Evolutionary conservation across 2,113 vertebrate species (phyloP), one percentile per base, ranked within the genome.

Genomic region (Onychostoma macrolepis): DNA sequence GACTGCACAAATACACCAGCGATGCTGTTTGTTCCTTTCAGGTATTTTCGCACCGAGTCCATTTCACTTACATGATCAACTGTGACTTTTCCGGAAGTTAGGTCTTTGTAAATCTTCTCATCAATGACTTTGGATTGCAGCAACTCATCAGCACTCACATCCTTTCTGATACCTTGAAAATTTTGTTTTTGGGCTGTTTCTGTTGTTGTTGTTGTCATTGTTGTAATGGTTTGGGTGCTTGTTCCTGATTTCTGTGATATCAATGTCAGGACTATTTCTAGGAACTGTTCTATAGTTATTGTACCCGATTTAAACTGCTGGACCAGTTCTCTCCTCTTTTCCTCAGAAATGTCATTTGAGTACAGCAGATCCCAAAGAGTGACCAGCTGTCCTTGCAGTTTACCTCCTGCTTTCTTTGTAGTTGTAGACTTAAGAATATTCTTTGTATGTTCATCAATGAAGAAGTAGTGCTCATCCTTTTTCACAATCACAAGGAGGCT

Each of bases 261-360:
- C 78, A 92, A 63, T 19, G 67, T 0, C 9, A 88, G 63, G 79
- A 95, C 89, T 8, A 86, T 0, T 78, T 26, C 1, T 13, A 81
- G 76, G 0, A 96, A 92, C 10, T 93, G 89, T 65, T 89, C 85
- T 36, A 77, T 81, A 56, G 82, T 85, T 71, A 89, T 85, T 15
- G 65, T 67, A 94, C 53, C 91, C 86, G 0, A 93, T 76, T 82
- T 96, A 94, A 0, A 95, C 26, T 0, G 95, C 95, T 45, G 96
- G 92, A 36, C 95, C 93, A 82, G 96, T 95, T 0, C 96, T 93
- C 4, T 94, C 86, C 89, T 90, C 94, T 87, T 90, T 0, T 96
- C 95, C 85, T 97, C 94, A 0, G 96, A 94, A 85, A 97, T 43
- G 83, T 91, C 96, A 19, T 96, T 94, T 0, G 95, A 97, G 88